Evolutionary conservation across 2,113 vertebrate species (phyloP).

Genomic region (Vombatus ursinus): DNA sequence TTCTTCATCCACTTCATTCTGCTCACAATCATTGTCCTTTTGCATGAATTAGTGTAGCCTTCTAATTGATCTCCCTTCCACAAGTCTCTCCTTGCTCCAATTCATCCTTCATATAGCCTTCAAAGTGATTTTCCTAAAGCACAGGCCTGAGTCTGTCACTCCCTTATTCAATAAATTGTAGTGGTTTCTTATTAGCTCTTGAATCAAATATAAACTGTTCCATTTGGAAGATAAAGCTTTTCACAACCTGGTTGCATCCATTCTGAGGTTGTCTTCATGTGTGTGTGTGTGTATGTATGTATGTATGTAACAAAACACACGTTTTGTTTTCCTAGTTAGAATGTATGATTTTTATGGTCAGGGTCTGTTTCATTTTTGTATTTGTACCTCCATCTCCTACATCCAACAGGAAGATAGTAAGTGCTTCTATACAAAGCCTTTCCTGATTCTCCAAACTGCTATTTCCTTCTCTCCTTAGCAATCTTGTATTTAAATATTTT

Average conservation of each 20-base stretch:
- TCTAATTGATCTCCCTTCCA: background rate
- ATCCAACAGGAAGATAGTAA: background rate
- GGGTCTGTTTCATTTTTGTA: background rate
- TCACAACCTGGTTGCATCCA: no score
- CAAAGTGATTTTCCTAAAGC: no score
- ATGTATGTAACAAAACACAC: background rate
- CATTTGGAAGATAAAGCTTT: no score
- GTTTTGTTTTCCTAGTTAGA: background rate
- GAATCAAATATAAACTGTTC: no score
- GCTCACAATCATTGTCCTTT: background rate
- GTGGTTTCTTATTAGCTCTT: no score
- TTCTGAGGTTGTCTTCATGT: no score
- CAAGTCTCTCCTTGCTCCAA: no score
- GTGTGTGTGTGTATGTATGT: no score
- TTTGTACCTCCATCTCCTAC: background rate
- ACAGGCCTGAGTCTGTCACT: no score
- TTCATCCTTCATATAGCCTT: no score
- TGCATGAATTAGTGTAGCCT: background rate
- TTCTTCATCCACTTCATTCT: background rate
- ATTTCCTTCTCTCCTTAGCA: background rate
- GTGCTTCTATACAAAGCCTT: background rate
- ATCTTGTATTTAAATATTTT: background rate
- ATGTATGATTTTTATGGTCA: background rate
- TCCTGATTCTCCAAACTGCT: background rate
- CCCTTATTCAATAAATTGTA: no score